These are phyloP conservation scores for Abrostola tripartita DNA, from an alignment of 2,888 invertebrate genomes.

Conservation along the genomic window DNA sequence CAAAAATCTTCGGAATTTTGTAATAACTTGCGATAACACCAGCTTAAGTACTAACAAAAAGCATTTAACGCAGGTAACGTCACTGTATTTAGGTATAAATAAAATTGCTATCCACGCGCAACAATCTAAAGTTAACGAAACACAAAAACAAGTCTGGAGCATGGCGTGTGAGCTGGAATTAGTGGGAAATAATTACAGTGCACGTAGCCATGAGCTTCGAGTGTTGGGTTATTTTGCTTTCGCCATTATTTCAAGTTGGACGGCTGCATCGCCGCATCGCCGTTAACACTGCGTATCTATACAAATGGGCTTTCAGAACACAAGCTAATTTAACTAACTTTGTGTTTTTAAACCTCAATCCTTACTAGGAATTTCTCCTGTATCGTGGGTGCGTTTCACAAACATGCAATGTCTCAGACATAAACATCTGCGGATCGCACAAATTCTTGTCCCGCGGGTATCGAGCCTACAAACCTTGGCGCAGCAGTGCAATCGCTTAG, in stretches of 20 bases:
- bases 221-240: conserved; percentile 62
- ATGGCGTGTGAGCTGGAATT: conserved; percentile 67
- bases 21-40: too few species aligned
- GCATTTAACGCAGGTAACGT: too few species aligned
- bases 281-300: neutral
- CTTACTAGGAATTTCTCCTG: too few species aligned
- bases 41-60: too few species aligned
- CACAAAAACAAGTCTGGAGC: conserved; percentile 54
- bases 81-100: neutral
- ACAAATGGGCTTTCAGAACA: conserved; percentile 10
- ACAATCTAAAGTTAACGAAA: conserved; percentile 51
- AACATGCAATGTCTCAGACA: too few species aligned
- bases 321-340: neutral
- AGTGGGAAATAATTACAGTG: conserved; percentile 69
- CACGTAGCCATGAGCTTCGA: conserved; percentile 56
- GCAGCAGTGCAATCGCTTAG: too few species aligned
- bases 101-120: conserved; percentile 5
- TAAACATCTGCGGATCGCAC: too few species aligned
- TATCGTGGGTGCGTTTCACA: too few species aligned
- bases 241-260: conserved; percentile 47
- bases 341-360: too few species aligned
- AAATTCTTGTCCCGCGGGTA: too few species aligned
- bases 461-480: too few species aligned
- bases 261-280: conserved; percentile 10
- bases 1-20: too few species aligned